Base-by-base conservation (phyloP, 35 echinoderm and acorn worm genomes). In the Heliocidaris tuberculata region DNA sequence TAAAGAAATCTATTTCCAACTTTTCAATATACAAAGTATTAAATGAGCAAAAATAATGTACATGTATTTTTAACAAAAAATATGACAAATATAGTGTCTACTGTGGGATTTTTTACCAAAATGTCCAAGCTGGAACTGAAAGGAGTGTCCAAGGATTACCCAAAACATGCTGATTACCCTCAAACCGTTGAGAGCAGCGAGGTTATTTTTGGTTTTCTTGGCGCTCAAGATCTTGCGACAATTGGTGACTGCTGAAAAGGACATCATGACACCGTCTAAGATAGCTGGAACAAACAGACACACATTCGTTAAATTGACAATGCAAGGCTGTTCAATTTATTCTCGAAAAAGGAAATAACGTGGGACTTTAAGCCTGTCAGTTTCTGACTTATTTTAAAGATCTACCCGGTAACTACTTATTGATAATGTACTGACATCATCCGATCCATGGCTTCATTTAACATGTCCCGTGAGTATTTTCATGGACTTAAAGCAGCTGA, bases 111-210 rank as follows among this genome's bases (percentile, higher is more conserved):
- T 29, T 48, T 54, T 48, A 92, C 90, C 49, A 2, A 92, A 92
- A 13, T 60, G 10, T 12, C 15, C 31, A 47, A 71, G 30, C 32
- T 92, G 48, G 65, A 97, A 97, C 15, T 54, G 54, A 85, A 94
- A 59, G 48, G 96, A 49, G 56, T 99, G 98, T 13, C 96, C 96
- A 13, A 97, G 93, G 48, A 99, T 99, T 50, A 99, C 95, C 98
- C 98, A 99, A 3, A 94, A 94, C 95, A 99, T 97, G 42, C 98
- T 99, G 86, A 99, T 88, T 47, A 99, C 98, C 11, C 98, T 92
- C 56, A 99, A 96, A 47, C 98, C 98, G 87, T 99, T 99, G 12
- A 99, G 92, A 49, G 95, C 93, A 0, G 92, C 95, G 9, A 99
- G 85, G 21, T 59, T 99, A 19, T 85, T 59, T 10, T 90, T 32